Base-by-base conservation (phyloP, 2,888 invertebrate genomes). In the Chorisops tibialis region DNA sequence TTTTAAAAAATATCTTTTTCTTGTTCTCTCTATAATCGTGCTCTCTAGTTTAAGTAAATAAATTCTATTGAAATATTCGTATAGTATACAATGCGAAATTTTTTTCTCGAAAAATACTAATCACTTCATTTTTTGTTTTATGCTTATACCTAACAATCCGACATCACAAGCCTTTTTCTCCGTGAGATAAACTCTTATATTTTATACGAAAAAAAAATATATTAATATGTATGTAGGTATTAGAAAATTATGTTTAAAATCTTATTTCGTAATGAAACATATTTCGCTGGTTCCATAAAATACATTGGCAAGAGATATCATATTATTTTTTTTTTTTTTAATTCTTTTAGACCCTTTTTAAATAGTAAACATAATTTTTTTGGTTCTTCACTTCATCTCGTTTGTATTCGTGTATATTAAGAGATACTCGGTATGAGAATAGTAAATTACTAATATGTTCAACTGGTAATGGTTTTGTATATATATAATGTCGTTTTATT, bases 101-200 rank as follows among this genome's bases (percentile, higher is more conserved):
- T 56, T 48, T 54, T 62, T n/a, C n/a, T n/a, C n/a, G 47, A 59
- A 59, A 60, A 63, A 60, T 65, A 59, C 49, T 60, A 56, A 48
- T 58, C 56, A 56, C 58, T 22, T 54, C 41, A 41, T 14, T 35
- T 47, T n/a, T 48, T 59, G 22, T 52, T 59, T 30, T 58, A 50
- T 49, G 47, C 59, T 61, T 64, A 48, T 50, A 63, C 30, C 39
- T 51, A 60, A 22, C 52, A 54, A 51, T 51, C 61, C 49, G 58
- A 61, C 63, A 61, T 65, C 65, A 65, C 65, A 65, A 65, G 63
- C 65, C 65, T 65, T 65, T 45, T 65, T 56, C 43, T 19, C 41
- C 41, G 41, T 48, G 59, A 59, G 59, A 56, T 43, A 47, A 35
- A 18, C 56, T 38, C 24, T 24, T 24, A n/a, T n/a, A n/a, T n/a